A percentile compares a stretch with the other conserved stretches of the same genome.
Evolutionary conservation across 2,888 invertebrate species (phyloP).

Genomic region (Maniola hyperantus): DNA sequence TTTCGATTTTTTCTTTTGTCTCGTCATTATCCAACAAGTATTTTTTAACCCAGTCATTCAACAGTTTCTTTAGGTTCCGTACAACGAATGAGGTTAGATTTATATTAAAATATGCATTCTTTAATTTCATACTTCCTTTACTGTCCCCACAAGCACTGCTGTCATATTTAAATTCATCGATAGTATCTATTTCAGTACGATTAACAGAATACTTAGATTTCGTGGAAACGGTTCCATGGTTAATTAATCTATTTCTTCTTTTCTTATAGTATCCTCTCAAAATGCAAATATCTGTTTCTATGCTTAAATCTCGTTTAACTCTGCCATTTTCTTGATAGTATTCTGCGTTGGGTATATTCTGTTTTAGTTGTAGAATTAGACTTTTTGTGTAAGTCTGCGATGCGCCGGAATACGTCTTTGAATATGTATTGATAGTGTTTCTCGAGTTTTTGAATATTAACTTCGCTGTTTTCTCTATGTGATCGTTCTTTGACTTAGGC

Average conservation of each 20-base stretch:
- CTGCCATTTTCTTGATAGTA: slow-evolving; percentile 50
- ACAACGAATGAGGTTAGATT: slow-evolving; percentile 59
- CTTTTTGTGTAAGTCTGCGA: slow-evolving; percentile 53
- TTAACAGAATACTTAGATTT: slow-evolving; percentile 55
- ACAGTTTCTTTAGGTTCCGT: slow-evolving; percentile 59
- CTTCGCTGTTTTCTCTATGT: slow-evolving; percentile 48
- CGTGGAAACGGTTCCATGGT: slow-evolving; percentile 43
- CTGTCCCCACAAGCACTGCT: slow-evolving; percentile 60
- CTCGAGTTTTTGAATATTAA: slow-evolving; percentile 63
- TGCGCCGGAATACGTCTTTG: slow-evolving; percentile 55
- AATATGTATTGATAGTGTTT: slow-evolving; percentile 50
- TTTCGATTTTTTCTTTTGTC: slow-evolving; percentile 55
- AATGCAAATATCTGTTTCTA: slow-evolving; percentile 68
- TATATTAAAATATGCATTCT: slow-evolving; percentile 41
- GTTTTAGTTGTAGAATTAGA: slow-evolving; percentile 51
- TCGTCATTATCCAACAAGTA: slow-evolving; percentile 55
- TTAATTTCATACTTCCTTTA: slow-evolving; percentile 35
- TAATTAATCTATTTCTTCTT: slow-evolving; percentile 50
- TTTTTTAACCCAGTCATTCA: slow-evolving; percentile 60
- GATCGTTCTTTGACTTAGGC: slow-evolving; percentile 51
- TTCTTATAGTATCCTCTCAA: slow-evolving; percentile 58
- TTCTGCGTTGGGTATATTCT: slow-evolving; percentile 47
- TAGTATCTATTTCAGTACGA: slow-evolving; percentile 50
- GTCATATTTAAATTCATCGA: slow-evolving; percentile 51
- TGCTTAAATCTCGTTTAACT: slow-evolving; percentile 63